Conservation (phyloP, 2,888 invertebrate genomes). For the Parascotia fuliginaria region DNA sequence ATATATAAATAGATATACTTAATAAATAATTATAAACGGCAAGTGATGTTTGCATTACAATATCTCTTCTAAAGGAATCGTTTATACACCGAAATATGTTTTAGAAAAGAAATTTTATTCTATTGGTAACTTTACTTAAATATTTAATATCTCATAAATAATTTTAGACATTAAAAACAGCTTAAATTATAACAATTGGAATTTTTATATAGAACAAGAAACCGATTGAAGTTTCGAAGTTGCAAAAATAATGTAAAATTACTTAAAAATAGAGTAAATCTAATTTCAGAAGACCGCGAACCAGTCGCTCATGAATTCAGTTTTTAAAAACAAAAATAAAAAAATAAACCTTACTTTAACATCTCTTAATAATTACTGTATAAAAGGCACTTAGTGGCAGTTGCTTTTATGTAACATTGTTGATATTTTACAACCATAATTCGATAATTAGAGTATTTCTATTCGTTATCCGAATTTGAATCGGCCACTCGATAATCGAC, state of each 20-base stretch:
- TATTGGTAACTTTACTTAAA: constrained; percentile 83
- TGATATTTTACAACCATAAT: constrained; percentile 69
- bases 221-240: constrained; percentile 39
- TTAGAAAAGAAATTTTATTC: constrained; percentile 56
- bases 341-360: constrained; percentile 52
- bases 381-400: constrained; percentile 85
- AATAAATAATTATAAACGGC: constrained; percentile 73
- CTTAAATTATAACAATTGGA: constrained; percentile 63
- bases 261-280: constrained; percentile 51
- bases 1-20: constrained; percentile 64
- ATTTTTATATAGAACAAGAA: constrained; percentile 46
- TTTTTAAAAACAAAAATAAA: constrained; percentile 43
- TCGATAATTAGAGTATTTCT: constrained; percentile 72
- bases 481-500: constrained; percentile 38
- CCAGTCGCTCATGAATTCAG: constrained; percentile 72
- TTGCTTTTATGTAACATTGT: constrained; percentile 68
- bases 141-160: constrained; percentile 79
- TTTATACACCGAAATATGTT: constrained; percentile 46
- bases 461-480: constrained; percentile 55
- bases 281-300: constrained; percentile 68
- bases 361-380: constrained; percentile 63
- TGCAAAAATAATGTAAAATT: constrained; percentile 37
- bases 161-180: constrained; percentile 71
- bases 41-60: constrained; percentile 62
- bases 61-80: constrained; percentile 39